Base-by-base conservation (phyloP, 2,888 invertebrate genomes). In the Cacoxenus indagator region DNA sequence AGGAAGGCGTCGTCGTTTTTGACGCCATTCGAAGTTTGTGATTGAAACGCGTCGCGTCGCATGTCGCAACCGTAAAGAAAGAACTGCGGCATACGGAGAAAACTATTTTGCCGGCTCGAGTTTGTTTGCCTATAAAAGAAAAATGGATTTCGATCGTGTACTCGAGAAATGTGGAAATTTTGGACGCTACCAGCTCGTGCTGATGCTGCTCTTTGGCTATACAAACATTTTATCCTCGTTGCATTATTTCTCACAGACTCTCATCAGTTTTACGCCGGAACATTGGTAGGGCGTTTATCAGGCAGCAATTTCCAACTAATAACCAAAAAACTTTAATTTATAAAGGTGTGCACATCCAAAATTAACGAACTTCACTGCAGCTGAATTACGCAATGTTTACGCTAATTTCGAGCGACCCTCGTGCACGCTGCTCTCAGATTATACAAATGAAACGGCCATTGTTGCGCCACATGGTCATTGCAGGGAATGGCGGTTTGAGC, bases 181-280 rank as follows among this genome's bases (percentile, higher is more conserved):
- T 75, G 88, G 89, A 19, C 86, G 87, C 64, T 90, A 89, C 75
- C 91, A 91, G 75, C 81, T 87, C 27, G 85, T 89, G 8, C 72
- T 91, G 43, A 85, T 91, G 78, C 72, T 87, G 4, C 78, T 90
- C 4, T 91, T 90, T 77, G 89, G 89, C 65, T 76, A 89, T 19
- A 88, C 90, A 43, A 91, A 91, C 78, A 76, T 90, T 1, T 78
- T 90, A 27, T 89, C 90, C 1, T 89, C 90, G 2, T 89, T 90
- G 82, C 90, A 91, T 77, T 91, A 90, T 81, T 91, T 90, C 76
- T 89, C 90, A 5, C 91, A 91, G 82, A 90, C 90, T 1, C 89
- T 91, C 67, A 90, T 90, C 29, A 90, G 89, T 73, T 87, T 90
- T 37, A 87, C 89, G 5, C 90, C 91, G 0, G 87, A 88, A 14